A percentile compares a stretch with the other conserved stretches of the same genome.
Evolutionary conservation across 1,140 invertebrate species (phyloP).

Genomic region (Diprion similis): DNA sequence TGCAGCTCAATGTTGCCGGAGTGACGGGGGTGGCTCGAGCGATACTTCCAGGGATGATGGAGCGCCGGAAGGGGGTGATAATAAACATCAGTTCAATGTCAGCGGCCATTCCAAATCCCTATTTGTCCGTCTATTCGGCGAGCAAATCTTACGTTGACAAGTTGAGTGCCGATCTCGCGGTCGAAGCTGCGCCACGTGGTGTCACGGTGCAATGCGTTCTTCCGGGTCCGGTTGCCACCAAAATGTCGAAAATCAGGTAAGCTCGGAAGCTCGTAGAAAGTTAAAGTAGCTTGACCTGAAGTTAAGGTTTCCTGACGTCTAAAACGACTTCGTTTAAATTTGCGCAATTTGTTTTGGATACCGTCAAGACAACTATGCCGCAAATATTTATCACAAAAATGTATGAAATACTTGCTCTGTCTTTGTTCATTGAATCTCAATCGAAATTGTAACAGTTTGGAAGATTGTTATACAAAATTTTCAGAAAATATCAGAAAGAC

Average conservation of each 20-base stretch:
- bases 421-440: too few species aligned
- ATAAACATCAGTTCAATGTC: constrained; percentile 92
- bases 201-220: constrained; percentile 85
- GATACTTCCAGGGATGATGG: constrained; percentile 88
- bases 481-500: too few species aligned
- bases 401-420: too few species aligned
- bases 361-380: too few species aligned
- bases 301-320: too few species aligned
- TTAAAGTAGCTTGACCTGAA: not conserved
- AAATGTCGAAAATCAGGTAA: constrained; percentile 85
- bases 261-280: constrained; percentile 16
- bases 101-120: constrained; percentile 79
- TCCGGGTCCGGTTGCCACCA: constrained; percentile 91
- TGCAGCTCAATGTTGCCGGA: constrained; percentile 68
- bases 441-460: too few species aligned
- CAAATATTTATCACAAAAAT: too few species aligned
- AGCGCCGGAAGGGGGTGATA: constrained; percentile 83
- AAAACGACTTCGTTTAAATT: too few species aligned
- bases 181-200: constrained; percentile 80
- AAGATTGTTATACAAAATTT: not conserved
- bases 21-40: constrained; percentile 73
- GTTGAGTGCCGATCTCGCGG: constrained; percentile 79
- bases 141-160: constrained; percentile 91
- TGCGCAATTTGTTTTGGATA: too few species aligned
- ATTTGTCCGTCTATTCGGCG: constrained; percentile 88